A percentile compares a stretch with the other conserved stretches of the same genome.
phyloP scores from a whole-genome alignment of 2,797 vertebrate genomes.

The Vespertilio murinus region DNA sequence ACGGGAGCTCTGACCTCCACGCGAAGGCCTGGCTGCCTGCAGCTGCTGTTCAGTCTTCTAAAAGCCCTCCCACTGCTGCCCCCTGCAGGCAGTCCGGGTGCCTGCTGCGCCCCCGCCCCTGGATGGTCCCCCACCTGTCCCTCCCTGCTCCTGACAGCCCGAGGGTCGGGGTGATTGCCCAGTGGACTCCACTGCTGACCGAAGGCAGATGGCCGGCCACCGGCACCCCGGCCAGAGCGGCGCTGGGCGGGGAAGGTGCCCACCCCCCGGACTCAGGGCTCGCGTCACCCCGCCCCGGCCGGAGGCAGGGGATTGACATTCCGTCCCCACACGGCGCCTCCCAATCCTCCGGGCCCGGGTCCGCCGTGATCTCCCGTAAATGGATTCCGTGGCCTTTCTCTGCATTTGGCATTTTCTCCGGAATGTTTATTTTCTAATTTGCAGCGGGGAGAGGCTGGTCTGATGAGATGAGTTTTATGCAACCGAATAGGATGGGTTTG shows the following conservation, averaged over 20 bases:
- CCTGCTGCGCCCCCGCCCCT: background rate
- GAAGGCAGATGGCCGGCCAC: background rate
- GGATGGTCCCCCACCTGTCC: background rate
- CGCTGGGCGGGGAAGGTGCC: background rate
- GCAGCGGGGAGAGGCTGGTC: conserved; percentile 48
- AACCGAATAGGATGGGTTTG: conserved; percentile 67
- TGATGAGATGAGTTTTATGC: conserved; percentile 65
- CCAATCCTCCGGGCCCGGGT: conserved; percentile 31
- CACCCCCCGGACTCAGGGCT: conserved; percentile 30
- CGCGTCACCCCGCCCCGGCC: conserved; percentile 42
- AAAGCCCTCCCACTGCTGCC: background rate
- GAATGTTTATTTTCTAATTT: conserved; percentile 76
- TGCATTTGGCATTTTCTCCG: conserved; percentile 55
- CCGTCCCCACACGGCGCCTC: conserved; percentile 14
- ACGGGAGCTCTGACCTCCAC: background rate
- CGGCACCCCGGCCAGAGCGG: background rate
- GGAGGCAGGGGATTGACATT: conserved; percentile 60
- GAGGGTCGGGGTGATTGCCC: conserved; percentile 3
- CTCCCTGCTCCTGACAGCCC: background rate
- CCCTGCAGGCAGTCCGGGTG: background rate
- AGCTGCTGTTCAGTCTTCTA: background rate
- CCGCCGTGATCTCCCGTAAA: conserved; percentile 54
- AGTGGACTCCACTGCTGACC: background rate
- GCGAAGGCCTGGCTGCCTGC: background rate
- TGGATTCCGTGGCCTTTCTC: conserved; percentile 71